Base-by-base conservation (phyloP, 2,888 invertebrate genomes). In the Apamea sordens region DNA sequence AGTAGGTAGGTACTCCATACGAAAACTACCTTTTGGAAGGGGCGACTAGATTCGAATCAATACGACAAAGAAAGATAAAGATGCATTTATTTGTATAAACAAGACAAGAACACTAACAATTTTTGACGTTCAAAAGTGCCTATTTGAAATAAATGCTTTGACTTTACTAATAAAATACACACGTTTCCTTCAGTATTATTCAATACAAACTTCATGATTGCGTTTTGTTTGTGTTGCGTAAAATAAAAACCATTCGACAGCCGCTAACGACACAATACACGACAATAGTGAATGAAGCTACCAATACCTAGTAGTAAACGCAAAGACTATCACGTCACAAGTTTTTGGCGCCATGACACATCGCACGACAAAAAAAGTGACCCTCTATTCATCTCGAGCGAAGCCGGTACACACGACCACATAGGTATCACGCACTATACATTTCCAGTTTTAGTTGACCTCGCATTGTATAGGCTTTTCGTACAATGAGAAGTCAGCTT, bases 241-340 rank as follows among this genome's bases (percentile, higher is more conserved):
- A 21, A 64, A 11, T 24, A 59, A n/a, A n/a, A n/a, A 11, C 4
- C 24, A 44, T 44, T 47, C 47, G 47, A 47, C 47, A 47, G 13
- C 13, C 13, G 13, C 47, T 47, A 15, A 15, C 11, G 18, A 70
- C 5, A 69, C 18, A 32, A 73, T 4, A 50, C 3, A 70, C 10
- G 8, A 32, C 0, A 68, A 68, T 4, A n/a, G 0, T 24, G 2
- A 32, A 18, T 32, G 44, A 73, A 47, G 32, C 11, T 7, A 6
- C 24, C 24, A 32, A 15, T 44, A n/a, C n/a, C n/a, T n/a, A n/a
- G n/a, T n/a, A 32, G 0, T 36, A 50, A n/a, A 70, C 21, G 32
- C 18, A 18, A 11, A 15, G 2, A 50, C 21, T 28, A 15, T 72
- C 73, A 74, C 74, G 41, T 74, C 73, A 74, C 50, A 53, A 72